phyloP scores from a whole-genome alignment of 2,113 vertebrate species.

The Macrotis lagotis region DNA sequence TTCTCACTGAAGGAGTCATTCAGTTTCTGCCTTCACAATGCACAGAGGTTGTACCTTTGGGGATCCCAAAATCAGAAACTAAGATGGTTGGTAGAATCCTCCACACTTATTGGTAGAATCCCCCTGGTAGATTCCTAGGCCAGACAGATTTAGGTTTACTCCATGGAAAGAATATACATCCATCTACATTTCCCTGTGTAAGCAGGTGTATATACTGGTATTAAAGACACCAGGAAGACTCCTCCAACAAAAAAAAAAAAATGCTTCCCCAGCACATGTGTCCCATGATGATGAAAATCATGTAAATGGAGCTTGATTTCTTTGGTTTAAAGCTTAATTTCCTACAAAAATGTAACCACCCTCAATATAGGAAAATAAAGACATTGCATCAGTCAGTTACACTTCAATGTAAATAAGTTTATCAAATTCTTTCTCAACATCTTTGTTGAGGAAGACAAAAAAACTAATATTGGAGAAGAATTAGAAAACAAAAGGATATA shows the following conservation, averaged over 20 bases:
- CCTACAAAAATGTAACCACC: not conserved
- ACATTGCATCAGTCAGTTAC: not conserved
- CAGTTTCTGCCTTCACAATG: not conserved
- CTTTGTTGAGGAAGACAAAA: not conserved
- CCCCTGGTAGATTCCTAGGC: not conserved
- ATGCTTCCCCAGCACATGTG: no score
- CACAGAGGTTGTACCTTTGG: slow-evolving; percentile 5
- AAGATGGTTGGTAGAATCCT: not conserved
- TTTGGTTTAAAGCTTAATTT: not conserved
- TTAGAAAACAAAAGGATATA: not conserved
- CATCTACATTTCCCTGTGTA: not conserved
- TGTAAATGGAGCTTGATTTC: accelerated
- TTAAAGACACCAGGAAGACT: not conserved
- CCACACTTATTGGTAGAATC: not conserved
- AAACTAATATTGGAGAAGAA: not conserved
- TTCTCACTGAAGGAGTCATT: not conserved
- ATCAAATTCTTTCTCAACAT: not conserved
- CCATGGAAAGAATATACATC: not conserved
- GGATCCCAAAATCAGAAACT: not conserved
- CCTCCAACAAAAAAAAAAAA: not conserved
- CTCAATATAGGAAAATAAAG: not conserved
- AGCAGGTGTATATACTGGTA: not conserved
- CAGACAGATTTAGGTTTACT: not conserved
- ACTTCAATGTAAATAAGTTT: not conserved
- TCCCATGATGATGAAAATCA: not conserved